Evolutionary conservation across 2,113 vertebrate genomes (phyloP), one percentile per base, ranked within the genome.

Genomic region (Saccopteryx leptura): DNA sequence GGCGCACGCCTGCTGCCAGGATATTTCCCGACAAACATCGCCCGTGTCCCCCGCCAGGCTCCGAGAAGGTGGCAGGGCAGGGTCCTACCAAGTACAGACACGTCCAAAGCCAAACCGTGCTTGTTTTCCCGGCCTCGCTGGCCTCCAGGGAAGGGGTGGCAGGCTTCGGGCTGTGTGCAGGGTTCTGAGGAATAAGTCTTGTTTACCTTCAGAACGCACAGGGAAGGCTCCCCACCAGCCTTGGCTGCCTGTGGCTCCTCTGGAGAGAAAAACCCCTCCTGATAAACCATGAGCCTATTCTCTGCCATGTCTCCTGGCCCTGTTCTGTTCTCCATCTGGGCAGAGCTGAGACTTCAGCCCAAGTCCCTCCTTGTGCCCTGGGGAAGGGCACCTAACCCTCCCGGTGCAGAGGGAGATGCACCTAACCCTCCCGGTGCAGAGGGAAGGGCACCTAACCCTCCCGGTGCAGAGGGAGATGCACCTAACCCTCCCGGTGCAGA

Each of bases 151-250:
- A 82, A 95, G 86, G 88, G 28, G 61, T 46, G 48, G 75, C 68
- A n/a, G 72, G 82, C 48, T 50, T 66, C 94, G 96, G 82, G 58
- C 60, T 76, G 7, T 1, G 0, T 72, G 86, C 94, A 94, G 91
- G 7, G n/a, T 92, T 96, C 94, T 11, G 3, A 61, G 87, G 63
- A 93, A 97, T 72, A 81, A 92, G 72, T 58, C 39, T 24, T 61
- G 39, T 11, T 93, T 19, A 8, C 68, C 60, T 84, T 52, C 96
- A 89, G 39, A 60, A 56, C 8, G 69, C 31, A 78, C n/a, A 68
- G 1, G 24, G 4, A 7, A 66, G 33, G 21, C 21, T 69, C 39
- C n/a, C 65, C 9, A 23, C 11, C 10, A 2, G 14, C 4, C 13
- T 6, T 2, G 50, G 58, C 26, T 0, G 5, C 48, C 68, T 17